Evolutionary conservation across 2,113 vertebrate genomes (phyloP), one percentile per base, ranked within the genome.

Genomic region (Dunckerocampus dactyliophorus): DNA sequence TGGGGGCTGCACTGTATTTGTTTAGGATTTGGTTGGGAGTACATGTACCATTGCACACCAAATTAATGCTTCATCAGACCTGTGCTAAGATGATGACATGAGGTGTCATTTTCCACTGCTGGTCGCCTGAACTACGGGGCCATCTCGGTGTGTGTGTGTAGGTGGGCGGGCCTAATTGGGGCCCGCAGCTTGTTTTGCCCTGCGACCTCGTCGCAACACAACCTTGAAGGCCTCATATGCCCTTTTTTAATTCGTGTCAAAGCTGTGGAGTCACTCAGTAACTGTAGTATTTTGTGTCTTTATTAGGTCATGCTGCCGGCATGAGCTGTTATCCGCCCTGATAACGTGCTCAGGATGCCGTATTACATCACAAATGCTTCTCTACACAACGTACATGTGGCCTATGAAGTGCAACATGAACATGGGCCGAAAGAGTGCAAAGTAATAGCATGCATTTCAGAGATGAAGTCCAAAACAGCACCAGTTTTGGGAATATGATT

Each of bases 151-250:
- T 52, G 67, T 17, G 47, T 17, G 62, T 48, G 48, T 34, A 61
- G 15, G 71, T 37, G 58, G 12, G 63, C 48, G 61, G 0, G 58
- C 59, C 34, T 63, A 31, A 31, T 31, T 28, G 50, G 7, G 54
- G n/a, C 53, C 53, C 53, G 2, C 34, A 20, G 53, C 53, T 55
- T 5, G 8, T 39, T 55, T 39, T 39, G 31, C 31, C 53, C 28
- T 20, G 17, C 16, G 52, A 54, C 52, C 24, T 34, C 12, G 10
- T 54, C 24, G 37, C 12, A 56, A 21, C 37, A 13, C 37, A 56
- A 21, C 54, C 9, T 10, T 43, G 42, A 20, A 42, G 54, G 54
- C 54, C 54, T 56, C 13, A 6, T 21, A 14, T 43, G 37, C 6
- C 54, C 6, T 39, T 19, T 7, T 37, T 7, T 37, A n/a, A 15